phyloP scores from a whole-genome alignment of 2,797 vertebrate genomes.

The Arnoldichthys spilopterus region DNA sequence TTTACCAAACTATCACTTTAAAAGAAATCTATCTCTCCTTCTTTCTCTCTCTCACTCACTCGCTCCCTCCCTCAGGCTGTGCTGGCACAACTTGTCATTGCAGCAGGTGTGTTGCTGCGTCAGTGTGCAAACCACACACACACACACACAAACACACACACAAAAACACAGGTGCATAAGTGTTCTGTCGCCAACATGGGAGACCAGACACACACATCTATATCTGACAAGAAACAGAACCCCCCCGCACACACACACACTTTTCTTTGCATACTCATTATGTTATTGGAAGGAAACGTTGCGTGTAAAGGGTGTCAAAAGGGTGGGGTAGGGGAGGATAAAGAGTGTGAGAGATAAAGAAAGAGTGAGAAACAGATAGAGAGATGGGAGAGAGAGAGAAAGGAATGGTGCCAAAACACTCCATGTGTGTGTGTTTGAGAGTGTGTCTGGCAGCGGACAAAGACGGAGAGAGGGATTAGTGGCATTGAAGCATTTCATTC shows the following conservation, averaged over 20 bases:
- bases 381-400: not conserved
- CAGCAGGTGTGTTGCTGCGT: slow-evolving; percentile 41
- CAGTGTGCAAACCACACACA: slow-evolving; percentile 18
- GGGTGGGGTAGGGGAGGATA: too few relatives aligned
- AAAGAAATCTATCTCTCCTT: slow-evolving; percentile 52
- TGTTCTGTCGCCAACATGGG: not conserved
- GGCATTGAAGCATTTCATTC: not conserved
- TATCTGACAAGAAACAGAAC: not conserved
- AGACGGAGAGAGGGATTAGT: not conserved
- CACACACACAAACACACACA: slow-evolving; percentile 31
- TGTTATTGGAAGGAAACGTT: too few relatives aligned
- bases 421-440: not conserved
- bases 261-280: too few relatives aligned
- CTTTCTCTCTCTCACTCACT: slow-evolving; percentile 16
- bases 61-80: not conserved
- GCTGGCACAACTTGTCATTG: slow-evolving; percentile 18
- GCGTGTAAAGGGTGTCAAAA: not conserved
- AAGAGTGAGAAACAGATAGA: not conserved
- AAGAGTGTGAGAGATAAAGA: too few relatives aligned
- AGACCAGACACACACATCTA: not conserved
- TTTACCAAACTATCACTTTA: too few relatives aligned
- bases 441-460: not conserved
- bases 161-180: slow-evolving; percentile 18
- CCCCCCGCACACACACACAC: too few relatives aligned
- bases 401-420: not conserved